Percentiles rank a stretch among this genome's conserved stretches.
These are phyloP conservation scores for Apomyelois bistriatella DNA, from an alignment of 2,888 invertebrate genomes.

Conservation along the genomic window DNA sequence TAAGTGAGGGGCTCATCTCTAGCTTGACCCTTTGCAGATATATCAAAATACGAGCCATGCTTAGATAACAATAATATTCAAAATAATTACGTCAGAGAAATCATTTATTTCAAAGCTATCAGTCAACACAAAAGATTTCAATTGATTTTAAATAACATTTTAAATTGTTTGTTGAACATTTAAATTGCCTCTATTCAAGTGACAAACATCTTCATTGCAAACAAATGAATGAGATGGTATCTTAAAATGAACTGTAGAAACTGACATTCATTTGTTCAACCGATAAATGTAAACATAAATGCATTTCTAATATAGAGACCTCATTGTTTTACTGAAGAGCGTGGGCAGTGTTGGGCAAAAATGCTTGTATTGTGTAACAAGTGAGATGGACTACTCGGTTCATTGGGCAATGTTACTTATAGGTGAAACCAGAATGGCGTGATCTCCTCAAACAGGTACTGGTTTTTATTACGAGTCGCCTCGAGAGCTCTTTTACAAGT, in stretches of 20 bases:
- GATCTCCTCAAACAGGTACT: conserved; percentile 28
- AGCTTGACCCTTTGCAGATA: too few species aligned
- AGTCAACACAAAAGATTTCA: neutral
- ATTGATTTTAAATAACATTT: conserved; percentile 3
- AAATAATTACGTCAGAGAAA: too few species aligned
- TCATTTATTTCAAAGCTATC: neutral
- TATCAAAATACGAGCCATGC: too few species aligned
- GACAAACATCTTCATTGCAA: conserved; percentile 23
- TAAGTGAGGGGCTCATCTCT: too few species aligned
- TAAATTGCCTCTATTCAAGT: conserved; percentile 19
- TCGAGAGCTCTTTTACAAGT: conserved; percentile 29
- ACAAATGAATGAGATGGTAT: conserved; percentile 33
- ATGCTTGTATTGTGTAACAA: conserved; percentile 52
- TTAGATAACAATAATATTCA: too few species aligned
- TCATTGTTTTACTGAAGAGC: conserved; percentile 52
- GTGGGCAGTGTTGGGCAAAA: conserved; percentile 60
- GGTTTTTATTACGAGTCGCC: conserved; percentile 25
- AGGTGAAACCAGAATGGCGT: conserved; percentile 33
- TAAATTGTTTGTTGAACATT: conserved; percentile 7
- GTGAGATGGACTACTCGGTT: conserved; percentile 39
- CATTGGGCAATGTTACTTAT: conserved; percentile 49
- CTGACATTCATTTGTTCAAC: conserved; percentile 26
- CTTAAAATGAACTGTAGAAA: conserved; percentile 10
- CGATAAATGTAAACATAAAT: conserved; percentile 60
- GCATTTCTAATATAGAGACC: conserved; percentile 36